Evolutionary conservation across 2,888 invertebrate species (phyloP), one percentile per base, ranked within the genome.

Genomic region (Atrina japonica): DNA sequence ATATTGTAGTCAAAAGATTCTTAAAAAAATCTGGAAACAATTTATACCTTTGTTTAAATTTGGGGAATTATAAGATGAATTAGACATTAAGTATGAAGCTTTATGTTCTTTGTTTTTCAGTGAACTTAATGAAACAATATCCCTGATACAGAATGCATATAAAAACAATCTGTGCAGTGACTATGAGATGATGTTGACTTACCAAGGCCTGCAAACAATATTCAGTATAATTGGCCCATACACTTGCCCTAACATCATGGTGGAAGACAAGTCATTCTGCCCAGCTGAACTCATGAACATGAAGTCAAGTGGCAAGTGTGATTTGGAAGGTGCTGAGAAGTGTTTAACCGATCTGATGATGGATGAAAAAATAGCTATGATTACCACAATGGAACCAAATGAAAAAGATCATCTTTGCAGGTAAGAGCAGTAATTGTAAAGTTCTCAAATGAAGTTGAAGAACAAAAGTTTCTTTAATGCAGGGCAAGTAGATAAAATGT

Each of bases 381-480:
- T 35, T 5, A 5, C 35, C 5, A 35, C 11, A 11, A 35, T 35
- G 35, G 35, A 35, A 11, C 23, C 11, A 6, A 45, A 35, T 21
- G 69, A 63, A 16, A 56, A 47, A 2, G 45, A 56, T 50, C 11
- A 45, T 27, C 47, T 69, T 41, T 69, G 69, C 40, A 50, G 56
- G 69, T 69, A 69, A 55, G 68, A 23, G 11, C 1, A 40, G 9
- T 41, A 41, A 41, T n/a, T n/a, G n/a, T n/a, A n/a, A n/a, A n/a
- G n/a, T n/a, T n/a, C n/a, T n/a, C n/a, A n/a, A n/a, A n/a, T n/a
- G n/a, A n/a, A n/a, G n/a, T n/a, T n/a, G n/a, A n/a, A n/a, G n/a
- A n/a, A n/a, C n/a, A n/a, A n/a, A n/a, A n/a, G n/a, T n/a, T n/a
- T n/a, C n/a, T n/a, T n/a, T n/a, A n/a, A n/a, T n/a, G n/a, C n/a